These are phyloP conservation scores for Synodontis membranacea DNA, from an alignment of 2,113 vertebrate species.

Conservation along the genomic window DNA sequence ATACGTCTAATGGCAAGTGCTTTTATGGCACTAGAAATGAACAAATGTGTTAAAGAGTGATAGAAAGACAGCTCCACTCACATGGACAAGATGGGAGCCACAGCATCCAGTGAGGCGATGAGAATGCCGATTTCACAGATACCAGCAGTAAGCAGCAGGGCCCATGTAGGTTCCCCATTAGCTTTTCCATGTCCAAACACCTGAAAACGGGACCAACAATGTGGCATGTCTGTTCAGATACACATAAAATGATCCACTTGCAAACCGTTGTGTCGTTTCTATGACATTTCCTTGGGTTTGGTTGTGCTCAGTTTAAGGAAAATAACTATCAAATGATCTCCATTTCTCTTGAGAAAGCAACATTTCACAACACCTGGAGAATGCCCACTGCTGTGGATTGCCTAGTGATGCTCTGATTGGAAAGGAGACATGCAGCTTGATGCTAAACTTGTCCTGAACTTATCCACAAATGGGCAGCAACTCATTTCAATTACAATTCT, in stretches of 20 bases:
- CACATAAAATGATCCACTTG: not conserved
- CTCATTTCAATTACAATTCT: not conserved
- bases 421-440: not conserved
- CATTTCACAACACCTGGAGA: not conserved
- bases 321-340: not conserved
- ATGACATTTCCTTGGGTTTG: not conserved
- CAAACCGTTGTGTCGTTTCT: not conserved
- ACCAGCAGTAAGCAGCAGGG: constrained; percentile 85
- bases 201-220: constrained; percentile 62
- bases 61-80: constrained; percentile 65
- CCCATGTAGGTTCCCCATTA: constrained; percentile 96
- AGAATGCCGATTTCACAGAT: constrained; percentile 96
- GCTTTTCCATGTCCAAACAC: constrained; percentile 93
- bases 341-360: not conserved
- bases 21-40: not conserved
- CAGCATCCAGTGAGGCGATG: constrained; percentile 91
- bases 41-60: too few relatives aligned
- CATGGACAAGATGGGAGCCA: constrained; percentile 97
- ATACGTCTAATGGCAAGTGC: constrained; percentile 6
- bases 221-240: not conserved
- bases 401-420: not conserved
- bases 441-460: not conserved
- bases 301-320: not conserved
- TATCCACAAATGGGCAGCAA: not conserved
- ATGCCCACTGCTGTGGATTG: not conserved